phyloP scores from a whole-genome alignment of 2,113 vertebrate species.

The Tautogolabrus adspersus region DNA sequence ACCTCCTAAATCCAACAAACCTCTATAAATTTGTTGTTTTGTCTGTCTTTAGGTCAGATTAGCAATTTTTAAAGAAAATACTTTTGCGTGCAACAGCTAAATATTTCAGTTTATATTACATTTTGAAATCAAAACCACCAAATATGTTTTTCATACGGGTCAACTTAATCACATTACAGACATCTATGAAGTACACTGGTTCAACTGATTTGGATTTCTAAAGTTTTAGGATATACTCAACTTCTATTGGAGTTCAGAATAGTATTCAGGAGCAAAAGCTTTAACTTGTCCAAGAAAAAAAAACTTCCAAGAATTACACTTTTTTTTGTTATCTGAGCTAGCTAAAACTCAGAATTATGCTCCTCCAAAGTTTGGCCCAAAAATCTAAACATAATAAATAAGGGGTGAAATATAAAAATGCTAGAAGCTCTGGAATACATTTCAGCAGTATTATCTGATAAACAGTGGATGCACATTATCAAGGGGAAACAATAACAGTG shows the following conservation, averaged over 20 bases:
- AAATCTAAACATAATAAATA: conserved; percentile 3
- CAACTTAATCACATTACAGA: neutral
- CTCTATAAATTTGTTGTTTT: too few species aligned
- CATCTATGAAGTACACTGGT: neutral
- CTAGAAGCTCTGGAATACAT: neutral
- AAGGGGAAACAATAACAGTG: conserved; percentile 1
- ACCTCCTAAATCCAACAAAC: too few species aligned
- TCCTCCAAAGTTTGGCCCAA: neutral
- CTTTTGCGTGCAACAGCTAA: too few species aligned
- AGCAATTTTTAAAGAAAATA: too few species aligned
- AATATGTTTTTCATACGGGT: too few species aligned
- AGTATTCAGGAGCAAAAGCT: neutral
- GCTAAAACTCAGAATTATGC: neutral
- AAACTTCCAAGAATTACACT: neutral
- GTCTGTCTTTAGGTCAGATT: too few species aligned
- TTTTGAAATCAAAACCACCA: too few species aligned
- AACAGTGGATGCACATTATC: conserved; percentile 9
- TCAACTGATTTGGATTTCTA: neutral
- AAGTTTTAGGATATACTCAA: neutral
- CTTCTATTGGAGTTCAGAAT: neutral
- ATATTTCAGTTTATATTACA: too few species aligned
- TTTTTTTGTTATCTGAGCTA: neutral
- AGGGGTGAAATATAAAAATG: neutral
- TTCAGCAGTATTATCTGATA: conserved; percentile 13
- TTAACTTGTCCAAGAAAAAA: neutral